Percentiles rank a stretch among this genome's conserved stretches.
phyloP scores from a whole-genome alignment of 2,888 invertebrate species.

The Cyclophora albipunctata region DNA sequence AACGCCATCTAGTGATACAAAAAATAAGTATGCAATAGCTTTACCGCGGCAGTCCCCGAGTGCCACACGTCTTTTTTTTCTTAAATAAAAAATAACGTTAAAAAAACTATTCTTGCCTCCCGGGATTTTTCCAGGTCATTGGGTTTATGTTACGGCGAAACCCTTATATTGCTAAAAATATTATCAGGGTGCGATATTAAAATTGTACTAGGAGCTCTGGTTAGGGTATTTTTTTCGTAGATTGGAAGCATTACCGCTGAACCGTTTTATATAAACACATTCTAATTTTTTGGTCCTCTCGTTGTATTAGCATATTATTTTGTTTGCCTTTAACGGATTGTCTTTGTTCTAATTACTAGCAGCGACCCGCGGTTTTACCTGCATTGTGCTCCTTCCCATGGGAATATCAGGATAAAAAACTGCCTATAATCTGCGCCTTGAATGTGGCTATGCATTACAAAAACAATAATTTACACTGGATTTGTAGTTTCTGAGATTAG shows the following conservation, averaged over 20 bases:
- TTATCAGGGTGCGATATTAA: conserved; percentile 17
- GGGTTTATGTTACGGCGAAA: conserved; percentile 31
- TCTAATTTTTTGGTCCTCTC: conserved; percentile 8
- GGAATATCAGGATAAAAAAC: too few species aligned
- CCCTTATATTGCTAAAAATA: conserved; percentile 27
- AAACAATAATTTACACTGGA: too few species aligned
- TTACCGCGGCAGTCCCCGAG: too few species aligned
- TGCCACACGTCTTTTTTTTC: too few species aligned
- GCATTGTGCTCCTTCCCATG: too few species aligned
- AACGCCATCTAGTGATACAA: too few species aligned
- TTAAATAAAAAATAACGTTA: conserved; percentile 30
- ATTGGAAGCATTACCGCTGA: conserved; percentile 3
- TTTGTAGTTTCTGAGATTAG: too few species aligned
- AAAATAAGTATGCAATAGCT: too few species aligned
- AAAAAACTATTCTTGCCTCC: conserved; percentile 30
- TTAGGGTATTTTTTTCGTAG: neutral
- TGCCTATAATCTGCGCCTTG: too few species aligned
- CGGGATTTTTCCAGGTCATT: conserved; percentile 41
- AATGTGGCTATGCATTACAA: too few species aligned
- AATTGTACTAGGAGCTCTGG: conserved; percentile 6
- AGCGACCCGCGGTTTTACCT: too few species aligned
- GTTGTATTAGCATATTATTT: neutral
- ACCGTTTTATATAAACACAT: conserved; percentile 12
- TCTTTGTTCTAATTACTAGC: too few species aligned
- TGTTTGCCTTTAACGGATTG: neutral